Conservation (phyloP, 2,888 invertebrate species). For the Zaprionus lineosus region DNA sequence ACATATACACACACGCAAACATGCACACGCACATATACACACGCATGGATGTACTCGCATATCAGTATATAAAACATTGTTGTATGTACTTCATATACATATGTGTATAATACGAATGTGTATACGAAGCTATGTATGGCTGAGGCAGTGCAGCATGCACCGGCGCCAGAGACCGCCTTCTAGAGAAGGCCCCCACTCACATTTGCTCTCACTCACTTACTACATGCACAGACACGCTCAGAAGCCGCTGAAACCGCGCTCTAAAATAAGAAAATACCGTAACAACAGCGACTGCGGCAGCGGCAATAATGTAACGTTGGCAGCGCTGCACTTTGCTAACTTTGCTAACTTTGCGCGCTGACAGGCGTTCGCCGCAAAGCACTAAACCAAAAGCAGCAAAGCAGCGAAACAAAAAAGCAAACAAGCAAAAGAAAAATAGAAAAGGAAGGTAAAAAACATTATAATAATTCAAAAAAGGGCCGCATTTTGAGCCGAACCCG, state of each 20-base stretch:
- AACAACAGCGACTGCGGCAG: slow-evolving; percentile 7
- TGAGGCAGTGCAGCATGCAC: slow-evolving; percentile 58
- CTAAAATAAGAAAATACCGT: slow-evolving; percentile 31
- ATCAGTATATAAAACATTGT: too few species aligned
- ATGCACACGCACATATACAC: slow-evolving; percentile 4
- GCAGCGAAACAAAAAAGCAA: slow-evolving; percentile 17
- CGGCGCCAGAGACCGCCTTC: slow-evolving; percentile 37
- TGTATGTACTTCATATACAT: slow-evolving; percentile 4
- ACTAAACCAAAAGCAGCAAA: too few species aligned
- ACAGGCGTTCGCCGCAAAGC: slow-evolving; percentile 25
- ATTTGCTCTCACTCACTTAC: background rate
- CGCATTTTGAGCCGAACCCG: slow-evolving; percentile 27
- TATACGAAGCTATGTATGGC: background rate
- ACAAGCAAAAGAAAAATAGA: slow-evolving; percentile 1
- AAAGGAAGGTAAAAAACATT: background rate
- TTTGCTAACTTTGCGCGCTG: too few species aligned
- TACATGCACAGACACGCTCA: slow-evolving; percentile 30
- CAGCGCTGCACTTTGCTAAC: slow-evolving; percentile 12
- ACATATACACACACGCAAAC: slow-evolving; percentile 22
- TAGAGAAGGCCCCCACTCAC: background rate
- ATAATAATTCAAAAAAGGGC: slow-evolving; percentile 20
- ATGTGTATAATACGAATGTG: slow-evolving; percentile 5
- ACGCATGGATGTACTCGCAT: too few species aligned
- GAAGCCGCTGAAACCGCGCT: slow-evolving; percentile 40
- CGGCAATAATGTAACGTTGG: background rate